Conservation (phyloP, 1,140 invertebrate species). For the Antheraea pernyi region DNA sequence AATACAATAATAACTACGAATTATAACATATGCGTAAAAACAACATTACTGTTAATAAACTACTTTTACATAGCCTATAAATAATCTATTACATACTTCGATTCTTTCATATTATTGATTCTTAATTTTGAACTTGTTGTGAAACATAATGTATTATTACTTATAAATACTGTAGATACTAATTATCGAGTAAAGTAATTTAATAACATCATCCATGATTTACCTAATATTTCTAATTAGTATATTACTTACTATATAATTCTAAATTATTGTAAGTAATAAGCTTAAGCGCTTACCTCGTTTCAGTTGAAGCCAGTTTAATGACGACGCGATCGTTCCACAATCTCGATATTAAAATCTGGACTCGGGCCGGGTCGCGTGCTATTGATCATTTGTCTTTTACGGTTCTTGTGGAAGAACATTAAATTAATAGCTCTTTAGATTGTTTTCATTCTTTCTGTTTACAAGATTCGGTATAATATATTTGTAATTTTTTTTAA, state of each 20-base stretch:
- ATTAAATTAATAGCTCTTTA: slow-evolving; percentile 54
- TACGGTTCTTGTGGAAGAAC: slow-evolving; percentile 52
- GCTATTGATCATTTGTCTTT: slow-evolving; percentile 58
- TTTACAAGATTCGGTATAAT: background rate
- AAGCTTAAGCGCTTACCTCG: slow-evolving; percentile 29
- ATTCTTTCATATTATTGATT: no score
- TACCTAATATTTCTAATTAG: no score
- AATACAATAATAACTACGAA: no score
- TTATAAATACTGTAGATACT: no score
- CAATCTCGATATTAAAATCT: slow-evolving; percentile 47
- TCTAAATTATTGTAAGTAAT: slow-evolving; percentile 18
- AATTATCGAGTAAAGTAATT: no score
- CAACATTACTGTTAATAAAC: no score
- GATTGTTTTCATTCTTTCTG: slow-evolving; percentile 32
- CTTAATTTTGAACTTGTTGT: no score
- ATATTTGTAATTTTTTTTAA: background rate
- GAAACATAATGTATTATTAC: no score
- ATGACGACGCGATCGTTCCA: slow-evolving; percentile 34
- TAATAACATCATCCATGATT: no score
- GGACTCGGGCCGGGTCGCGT: slow-evolving; percentile 29
- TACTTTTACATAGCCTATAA: no score
- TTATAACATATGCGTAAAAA: no score
- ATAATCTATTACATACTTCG: no score
- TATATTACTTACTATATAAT: background rate
- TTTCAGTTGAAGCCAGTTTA: slow-evolving; percentile 35